These are phyloP conservation scores for Carcinoscorpius rotundicauda DNA, from an alignment of 1,140 invertebrate species.

Conservation along the genomic window DNA sequence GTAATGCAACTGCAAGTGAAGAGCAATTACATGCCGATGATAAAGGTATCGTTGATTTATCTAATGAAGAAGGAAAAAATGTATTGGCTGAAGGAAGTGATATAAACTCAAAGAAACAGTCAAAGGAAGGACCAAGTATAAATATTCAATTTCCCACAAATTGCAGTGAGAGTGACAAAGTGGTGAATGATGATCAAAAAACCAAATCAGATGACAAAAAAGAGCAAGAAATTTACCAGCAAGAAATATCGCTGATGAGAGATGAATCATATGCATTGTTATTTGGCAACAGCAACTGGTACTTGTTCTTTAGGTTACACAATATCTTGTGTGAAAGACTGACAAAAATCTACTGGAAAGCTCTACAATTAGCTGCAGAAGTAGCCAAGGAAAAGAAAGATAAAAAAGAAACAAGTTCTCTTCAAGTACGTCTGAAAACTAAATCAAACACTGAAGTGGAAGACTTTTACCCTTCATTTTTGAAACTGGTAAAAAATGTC, in stretches of 20 bases:
- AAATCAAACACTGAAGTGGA: slow-evolving; percentile 41
- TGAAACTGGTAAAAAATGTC: slow-evolving; percentile 88
- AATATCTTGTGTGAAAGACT: slow-evolving; percentile 85
- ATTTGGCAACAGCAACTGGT: slow-evolving; percentile 81
- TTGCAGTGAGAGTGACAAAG: slow-evolving; percentile 7
- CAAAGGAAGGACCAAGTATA: too few species aligned
- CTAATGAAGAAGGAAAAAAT: slow-evolving; percentile 7
- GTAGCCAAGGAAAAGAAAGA: slow-evolving; percentile 45
- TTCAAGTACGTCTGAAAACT: slow-evolving; percentile 68
- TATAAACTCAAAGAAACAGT: too few species aligned
- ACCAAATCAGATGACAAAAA: slow-evolving; percentile 7
- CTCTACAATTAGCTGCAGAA: slow-evolving; percentile 53
- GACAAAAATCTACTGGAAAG: slow-evolving; percentile 60
- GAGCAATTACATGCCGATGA: neutral
- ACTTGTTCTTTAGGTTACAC: slow-evolving; percentile 87
- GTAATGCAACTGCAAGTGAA: neutral
- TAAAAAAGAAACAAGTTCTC: slow-evolving; percentile 63
- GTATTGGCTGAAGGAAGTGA: neutral
- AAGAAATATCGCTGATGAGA: slow-evolving; percentile 17
- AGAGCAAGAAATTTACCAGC: neutral
- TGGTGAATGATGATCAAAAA: slow-evolving; percentile 9
- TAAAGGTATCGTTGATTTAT: slow-evolving; percentile 1
- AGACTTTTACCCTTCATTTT: slow-evolving; percentile 76
- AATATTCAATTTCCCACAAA: too few species aligned
- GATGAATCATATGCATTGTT: slow-evolving; percentile 67